Base-by-base conservation (phyloP, 2,888 invertebrate genomes). In the Platypus cylindrus region DNA sequence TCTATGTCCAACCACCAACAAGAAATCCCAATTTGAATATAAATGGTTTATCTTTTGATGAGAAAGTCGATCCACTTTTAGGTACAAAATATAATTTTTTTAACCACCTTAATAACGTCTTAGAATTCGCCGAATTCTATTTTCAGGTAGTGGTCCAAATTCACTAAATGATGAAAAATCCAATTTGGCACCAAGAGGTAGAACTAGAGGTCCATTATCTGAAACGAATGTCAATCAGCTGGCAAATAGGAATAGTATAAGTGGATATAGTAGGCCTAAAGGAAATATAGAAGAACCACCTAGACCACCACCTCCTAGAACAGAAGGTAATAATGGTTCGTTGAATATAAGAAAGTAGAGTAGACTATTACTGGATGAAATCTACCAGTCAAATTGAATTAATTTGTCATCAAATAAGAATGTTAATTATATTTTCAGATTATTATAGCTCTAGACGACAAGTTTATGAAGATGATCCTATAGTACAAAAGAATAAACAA, bases 1-100 rank as follows among this genome's bases (percentile, higher is more conserved):
- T 90, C 33, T 90, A 91, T 59, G 90, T 90, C 25, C 89, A 90
- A 51, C 89, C 87, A 3, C 90, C 90, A 0, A 87, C 87, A 3
- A 64, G 80, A 41, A 68, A 61, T 42, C 54, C 58, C 7, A 59
- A 60, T 45, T 34, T 58, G 11, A 54, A 49, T 35, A 47, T 60
- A 53, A 49, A 64, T 68, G 56, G 51, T 8, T 50, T 55, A 1
- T 36, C 41, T 30, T 57, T 56, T 31, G 60, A 62, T 16, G 61
- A 62, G 12, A 58, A 58, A 40, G 37, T 47, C 38, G 25, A 51
- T 41, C 36, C 40, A 3, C 36, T 43, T 32, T 36, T 23, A 24
- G 30, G 35, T 44, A 30, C 29, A 17, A 22, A 37, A 26, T 18
- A 18, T 8, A 20, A 5, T 9, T 7, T 9, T 7, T 9, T 20